A percentile compares a stretch with the other conserved stretches of the same genome.
Evolutionary conservation across 2,888 invertebrate species (phyloP).

Genomic region (Macrophya annulata): DNA sequence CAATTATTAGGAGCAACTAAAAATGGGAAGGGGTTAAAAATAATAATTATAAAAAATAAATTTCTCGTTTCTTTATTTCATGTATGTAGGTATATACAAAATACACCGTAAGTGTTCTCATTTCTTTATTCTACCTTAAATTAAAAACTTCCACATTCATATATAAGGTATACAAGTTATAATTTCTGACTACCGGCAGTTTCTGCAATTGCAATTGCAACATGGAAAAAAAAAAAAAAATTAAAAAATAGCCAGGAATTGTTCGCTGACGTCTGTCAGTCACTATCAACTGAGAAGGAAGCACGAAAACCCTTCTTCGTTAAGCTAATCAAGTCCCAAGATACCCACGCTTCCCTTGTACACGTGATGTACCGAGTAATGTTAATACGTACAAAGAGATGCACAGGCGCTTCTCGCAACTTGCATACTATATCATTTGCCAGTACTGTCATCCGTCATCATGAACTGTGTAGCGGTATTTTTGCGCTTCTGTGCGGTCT

Average conservation of each 20-base stretch:
- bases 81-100: conserved; percentile 37
- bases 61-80: conserved; percentile 25
- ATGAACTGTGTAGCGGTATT: conserved; percentile 33
- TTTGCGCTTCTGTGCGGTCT: conserved; percentile 31
- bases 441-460: conserved; percentile 1
- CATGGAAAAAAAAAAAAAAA: background rate
- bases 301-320: background rate
- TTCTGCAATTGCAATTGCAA: background rate
- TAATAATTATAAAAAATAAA: background rate
- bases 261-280: conserved; percentile 18
- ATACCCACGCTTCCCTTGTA: conserved; percentile 17
- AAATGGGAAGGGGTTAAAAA: conserved; percentile 38
- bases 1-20: conserved; percentile 44
- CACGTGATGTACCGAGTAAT: background rate
- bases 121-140: background rate
- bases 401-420: background rate
- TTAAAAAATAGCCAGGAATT: background rate
- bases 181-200: conserved; percentile 9
- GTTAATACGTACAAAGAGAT: conserved; percentile 3
- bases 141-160: background rate
- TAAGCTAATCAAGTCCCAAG: conserved; percentile 18
- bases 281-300: conserved; percentile 20
- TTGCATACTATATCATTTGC: conserved; percentile 3
- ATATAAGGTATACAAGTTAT: background rate
- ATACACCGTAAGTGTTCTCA: conserved; percentile 51